A percentile compares a stretch with the other conserved stretches of the same genome.
phyloP scores from a whole-genome alignment of 2,797 vertebrate species.

The Bradypodion ventrale region DNA sequence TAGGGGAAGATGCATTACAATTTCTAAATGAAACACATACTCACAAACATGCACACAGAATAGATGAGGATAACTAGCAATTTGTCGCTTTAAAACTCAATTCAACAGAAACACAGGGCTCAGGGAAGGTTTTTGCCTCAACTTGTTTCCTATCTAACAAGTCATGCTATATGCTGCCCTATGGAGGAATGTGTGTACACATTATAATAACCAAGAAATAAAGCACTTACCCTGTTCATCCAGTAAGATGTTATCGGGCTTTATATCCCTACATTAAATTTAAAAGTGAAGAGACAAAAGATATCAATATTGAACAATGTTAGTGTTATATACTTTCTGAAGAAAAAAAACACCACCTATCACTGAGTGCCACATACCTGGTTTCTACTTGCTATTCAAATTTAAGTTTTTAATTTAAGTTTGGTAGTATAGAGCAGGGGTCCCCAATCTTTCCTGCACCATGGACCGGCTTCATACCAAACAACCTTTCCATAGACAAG shows the following conservation, averaged over 20 bases:
- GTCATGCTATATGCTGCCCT: neutral
- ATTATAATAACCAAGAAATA: neutral
- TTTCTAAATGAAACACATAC: neutral
- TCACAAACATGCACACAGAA: too few species aligned
- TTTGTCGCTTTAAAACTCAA: neutral
- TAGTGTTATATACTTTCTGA: fast-evolving
- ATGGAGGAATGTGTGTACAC: fast-evolving
- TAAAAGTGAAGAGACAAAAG: conserved; percentile 59
- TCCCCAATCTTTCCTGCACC: too few species aligned
- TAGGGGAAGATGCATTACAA: neutral
- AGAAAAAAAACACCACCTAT: neutral
- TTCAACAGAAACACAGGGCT: fast-evolving
- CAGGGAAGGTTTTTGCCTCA: neutral
- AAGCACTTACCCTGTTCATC: conserved; percentile 90
- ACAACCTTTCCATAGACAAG: too few species aligned
- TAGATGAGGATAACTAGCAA: neutral
- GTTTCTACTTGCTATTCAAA: too few species aligned
- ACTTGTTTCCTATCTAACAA: neutral
- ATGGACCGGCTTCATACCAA: too few species aligned
- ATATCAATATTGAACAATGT: conserved; percentile 11
- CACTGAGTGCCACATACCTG: neutral
- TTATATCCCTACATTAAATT: conserved; percentile 88
- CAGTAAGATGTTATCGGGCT: conserved; percentile 96
- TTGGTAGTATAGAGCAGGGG: neutral
- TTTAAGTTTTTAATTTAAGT: neutral